Evolutionary conservation across 2,797 vertebrate species (phyloP), one percentile per base, ranked within the genome.

Genomic region (Antennarius maculatus): DNA sequence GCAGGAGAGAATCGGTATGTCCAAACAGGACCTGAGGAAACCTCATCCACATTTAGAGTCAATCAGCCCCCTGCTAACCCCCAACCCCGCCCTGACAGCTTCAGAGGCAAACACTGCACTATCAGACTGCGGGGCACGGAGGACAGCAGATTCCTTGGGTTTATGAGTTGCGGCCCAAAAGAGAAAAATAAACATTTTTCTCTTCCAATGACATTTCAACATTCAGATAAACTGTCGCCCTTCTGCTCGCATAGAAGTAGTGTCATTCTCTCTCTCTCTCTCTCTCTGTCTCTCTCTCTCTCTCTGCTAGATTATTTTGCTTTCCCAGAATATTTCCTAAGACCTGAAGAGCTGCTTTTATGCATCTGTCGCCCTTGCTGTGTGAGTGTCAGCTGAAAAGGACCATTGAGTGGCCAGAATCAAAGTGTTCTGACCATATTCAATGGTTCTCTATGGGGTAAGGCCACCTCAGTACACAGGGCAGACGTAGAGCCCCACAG

Each of bases 301-400:
- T 65, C 47, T 3, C 76, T 86, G 81, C 85, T 73, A 84, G 82
- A 80, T 86, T 93, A 93, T 93, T 94, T 93, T 81, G 78, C 91
- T 86, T 92, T 91, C 78, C 82, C 79, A 90, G 92, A 93, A 93
- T 92, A 92, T 93, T 93, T 92, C 92, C 87, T 74, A 77, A 88
- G 75, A 73, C 71, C 83, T 91, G 80, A 89, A 92, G 90, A 91
- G 87, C 79, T 74, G 86, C 87, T 89, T 90, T 91, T 91, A 87
- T 89, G 86, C 79, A 86, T 88, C 74, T 87, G 85, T 90, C 83
- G 62, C 83, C 78, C 50, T 82, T 45, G 73, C 86, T 85, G 71
- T 86, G 85, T 86, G 39, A 68, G 80, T 80, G 80, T 88, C 85
- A 67, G 69, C 81, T 92, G 89, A 93, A 92, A 93, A 93, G 89